Conservation (phyloP, 2,888 invertebrate species). For the Drosophila sordidapex region DNA sequence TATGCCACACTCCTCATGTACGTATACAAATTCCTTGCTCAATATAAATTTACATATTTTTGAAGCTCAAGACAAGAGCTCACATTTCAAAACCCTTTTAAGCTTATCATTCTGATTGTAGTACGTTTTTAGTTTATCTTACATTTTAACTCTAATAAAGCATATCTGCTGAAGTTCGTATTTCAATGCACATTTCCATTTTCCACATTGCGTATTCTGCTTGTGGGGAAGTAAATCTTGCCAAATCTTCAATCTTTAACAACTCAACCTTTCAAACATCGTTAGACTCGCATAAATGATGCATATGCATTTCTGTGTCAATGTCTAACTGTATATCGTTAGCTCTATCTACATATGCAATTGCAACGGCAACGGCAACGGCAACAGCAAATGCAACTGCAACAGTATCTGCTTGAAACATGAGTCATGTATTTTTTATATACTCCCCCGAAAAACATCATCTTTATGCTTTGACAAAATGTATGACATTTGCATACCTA, state of each 20-base stretch:
- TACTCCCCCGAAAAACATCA: slow-evolving; percentile 61
- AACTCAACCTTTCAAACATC: slow-evolving; percentile 27
- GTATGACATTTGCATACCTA: slow-evolving; percentile 72
- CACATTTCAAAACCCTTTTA: background rate
- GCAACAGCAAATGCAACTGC: background rate
- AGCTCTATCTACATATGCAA: slow-evolving; percentile 33
- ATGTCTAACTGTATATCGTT: slow-evolving; percentile 20
- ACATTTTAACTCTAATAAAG: background rate
- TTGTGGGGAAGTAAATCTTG: slow-evolving; percentile 28
- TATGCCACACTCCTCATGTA: slow-evolving; percentile 13
- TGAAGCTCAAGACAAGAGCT: background rate
- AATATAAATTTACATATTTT: background rate
- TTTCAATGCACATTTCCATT: slow-evolving; percentile 2
- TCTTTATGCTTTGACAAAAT: slow-evolving; percentile 78
- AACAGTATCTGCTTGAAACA: slow-evolving; percentile 52
- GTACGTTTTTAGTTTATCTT: background rate
- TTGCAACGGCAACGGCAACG: slow-evolving; percentile 20
- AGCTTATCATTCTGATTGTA: background rate
- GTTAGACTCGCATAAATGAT: slow-evolving; percentile 55
- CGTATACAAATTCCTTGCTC: slow-evolving; percentile 5
- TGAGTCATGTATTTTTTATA: slow-evolving; percentile 74
- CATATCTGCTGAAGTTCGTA: background rate
- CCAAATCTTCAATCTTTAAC: slow-evolving; percentile 46
- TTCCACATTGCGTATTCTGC: slow-evolving; percentile 27
- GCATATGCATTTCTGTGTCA: slow-evolving; percentile 64